These are phyloP conservation scores for Chaetops frenatus DNA, from an alignment of 2,113 vertebrate species.

Conservation along the genomic window DNA sequence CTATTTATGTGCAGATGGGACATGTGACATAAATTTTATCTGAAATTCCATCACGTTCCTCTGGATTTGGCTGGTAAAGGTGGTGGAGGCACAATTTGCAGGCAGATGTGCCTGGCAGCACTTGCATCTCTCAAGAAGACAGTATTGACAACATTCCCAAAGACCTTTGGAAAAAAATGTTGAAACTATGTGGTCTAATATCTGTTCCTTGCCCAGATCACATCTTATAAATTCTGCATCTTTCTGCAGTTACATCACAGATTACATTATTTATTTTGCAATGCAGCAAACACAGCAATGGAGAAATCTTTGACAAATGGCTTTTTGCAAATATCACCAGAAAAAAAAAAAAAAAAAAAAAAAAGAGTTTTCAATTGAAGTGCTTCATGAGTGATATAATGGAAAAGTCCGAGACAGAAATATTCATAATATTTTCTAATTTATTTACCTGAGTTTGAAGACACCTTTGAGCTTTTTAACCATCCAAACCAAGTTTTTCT, in stretches of 20 bases:
- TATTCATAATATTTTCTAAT: background rate
- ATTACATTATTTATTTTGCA: background rate
- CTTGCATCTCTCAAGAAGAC: background rate
- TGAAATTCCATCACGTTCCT: background rate
- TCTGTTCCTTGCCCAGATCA: background rate
- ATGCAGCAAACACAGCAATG: background rate
- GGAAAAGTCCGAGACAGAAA: background rate
- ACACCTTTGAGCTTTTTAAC: background rate
- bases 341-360: background rate
- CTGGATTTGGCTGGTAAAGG: background rate
- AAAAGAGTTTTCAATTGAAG: background rate
- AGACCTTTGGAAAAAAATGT: background rate
- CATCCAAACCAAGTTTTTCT: background rate
- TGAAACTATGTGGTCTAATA: background rate
- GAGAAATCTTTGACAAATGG: background rate
- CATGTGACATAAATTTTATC: fast-evolving
- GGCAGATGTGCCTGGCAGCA: background rate
- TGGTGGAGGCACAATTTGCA: background rate
- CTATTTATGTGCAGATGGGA: background rate
- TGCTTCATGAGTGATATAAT: background rate
- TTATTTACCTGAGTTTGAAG: background rate
- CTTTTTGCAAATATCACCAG: background rate
- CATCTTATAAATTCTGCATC: background rate
- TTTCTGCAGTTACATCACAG: background rate
- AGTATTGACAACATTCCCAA: background rate